These are phyloP conservation scores for Rhingia rostrata DNA, from an alignment of 2,888 invertebrate genomes.

Conservation along the genomic window DNA sequence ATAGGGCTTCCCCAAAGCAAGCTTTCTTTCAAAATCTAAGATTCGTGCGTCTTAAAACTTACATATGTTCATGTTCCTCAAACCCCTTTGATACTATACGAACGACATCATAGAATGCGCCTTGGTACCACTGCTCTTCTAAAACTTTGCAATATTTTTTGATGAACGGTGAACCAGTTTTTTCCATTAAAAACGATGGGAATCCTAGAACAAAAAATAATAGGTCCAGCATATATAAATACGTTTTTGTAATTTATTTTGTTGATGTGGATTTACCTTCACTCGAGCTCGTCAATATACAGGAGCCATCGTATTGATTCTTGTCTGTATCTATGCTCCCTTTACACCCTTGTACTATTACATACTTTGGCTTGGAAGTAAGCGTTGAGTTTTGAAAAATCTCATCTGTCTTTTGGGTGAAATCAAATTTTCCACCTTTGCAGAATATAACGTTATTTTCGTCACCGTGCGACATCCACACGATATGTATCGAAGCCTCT, in stretches of 20 bases:
- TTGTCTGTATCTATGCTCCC: not conserved
- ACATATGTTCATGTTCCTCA: too few relatives aligned
- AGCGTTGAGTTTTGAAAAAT: constrained; percentile 21
- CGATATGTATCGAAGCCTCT: constrained; percentile 5
- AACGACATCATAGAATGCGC: not conserved
- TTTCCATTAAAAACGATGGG: not conserved
- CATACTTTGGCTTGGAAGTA: constrained; percentile 12
- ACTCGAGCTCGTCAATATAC: not conserved
- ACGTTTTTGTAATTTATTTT: not conserved
- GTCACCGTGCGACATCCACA: constrained; percentile 43
- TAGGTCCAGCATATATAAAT: not conserved
- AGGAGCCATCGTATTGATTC: too few relatives aligned
- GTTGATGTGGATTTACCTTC: not conserved
- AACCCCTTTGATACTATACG: not conserved
- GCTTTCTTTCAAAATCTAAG: too few relatives aligned
- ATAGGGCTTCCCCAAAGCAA: too few relatives aligned
- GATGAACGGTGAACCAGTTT: not conserved
- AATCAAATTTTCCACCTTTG: constrained; percentile 14
- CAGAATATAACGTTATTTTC: constrained; percentile 10
- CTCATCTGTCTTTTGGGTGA: not conserved
- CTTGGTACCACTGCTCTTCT: not conserved
- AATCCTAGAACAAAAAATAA: not conserved
- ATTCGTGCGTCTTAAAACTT: too few relatives aligned
- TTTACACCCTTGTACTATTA: constrained; percentile 45
- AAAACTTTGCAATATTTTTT: not conserved